Conservation (phyloP, 2,797 vertebrate species). For the Phrynocephalus vlangalii region DNA sequence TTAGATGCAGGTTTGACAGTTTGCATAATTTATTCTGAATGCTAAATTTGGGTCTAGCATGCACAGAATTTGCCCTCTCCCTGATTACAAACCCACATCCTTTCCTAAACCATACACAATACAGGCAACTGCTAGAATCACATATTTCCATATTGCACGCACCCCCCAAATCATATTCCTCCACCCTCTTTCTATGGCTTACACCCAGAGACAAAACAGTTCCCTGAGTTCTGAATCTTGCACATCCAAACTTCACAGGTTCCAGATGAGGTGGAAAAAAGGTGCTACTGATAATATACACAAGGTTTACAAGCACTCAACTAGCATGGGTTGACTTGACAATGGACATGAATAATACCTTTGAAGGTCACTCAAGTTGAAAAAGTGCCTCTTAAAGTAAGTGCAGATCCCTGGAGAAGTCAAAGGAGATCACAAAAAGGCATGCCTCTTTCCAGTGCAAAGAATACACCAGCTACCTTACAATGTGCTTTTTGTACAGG, state of each 20-base stretch:
- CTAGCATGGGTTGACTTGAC: neutral
- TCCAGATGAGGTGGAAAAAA: neutral
- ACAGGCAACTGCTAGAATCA: neutral
- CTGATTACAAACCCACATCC: neutral
- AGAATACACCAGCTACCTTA: neutral
- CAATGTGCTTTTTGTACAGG: neutral
- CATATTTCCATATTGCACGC: neutral
- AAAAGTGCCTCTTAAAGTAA: neutral
- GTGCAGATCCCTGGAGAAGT: neutral
- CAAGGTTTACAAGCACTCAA: neutral
- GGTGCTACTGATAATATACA: neutral
- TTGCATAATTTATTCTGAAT: slow-evolving; percentile 27
- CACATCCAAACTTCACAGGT: neutral
- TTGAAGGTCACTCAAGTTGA: neutral
- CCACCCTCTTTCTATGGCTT: neutral
- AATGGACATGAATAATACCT: neutral
- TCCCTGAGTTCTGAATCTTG: neutral
- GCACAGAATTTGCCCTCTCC: neutral
- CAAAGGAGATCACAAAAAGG: neutral
- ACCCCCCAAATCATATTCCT: too few species aligned
- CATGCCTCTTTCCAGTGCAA: neutral
- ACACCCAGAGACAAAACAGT: neutral
- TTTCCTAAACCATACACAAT: neutral
- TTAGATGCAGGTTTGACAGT: neutral
- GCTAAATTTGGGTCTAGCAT: slow-evolving; percentile 16